Evolutionary conservation across 2,888 invertebrate genomes (phyloP).

Genomic region (Ommatoiulus sabulosus): DNA sequence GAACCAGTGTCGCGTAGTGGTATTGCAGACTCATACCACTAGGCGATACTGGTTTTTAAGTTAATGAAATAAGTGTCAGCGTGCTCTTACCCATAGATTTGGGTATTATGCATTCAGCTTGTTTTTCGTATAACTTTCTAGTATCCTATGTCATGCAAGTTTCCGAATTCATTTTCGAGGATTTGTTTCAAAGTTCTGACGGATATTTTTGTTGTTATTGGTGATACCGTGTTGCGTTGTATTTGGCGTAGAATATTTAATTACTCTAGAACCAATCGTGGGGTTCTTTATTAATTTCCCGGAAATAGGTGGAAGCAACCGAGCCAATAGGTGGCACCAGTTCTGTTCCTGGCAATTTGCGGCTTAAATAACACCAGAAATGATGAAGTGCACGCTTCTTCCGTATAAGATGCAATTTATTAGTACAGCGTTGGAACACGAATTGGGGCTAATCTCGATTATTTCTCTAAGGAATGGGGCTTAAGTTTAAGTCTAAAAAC

Average conservation of each 20-base stretch:
- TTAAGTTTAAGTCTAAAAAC: slow-evolving; percentile 15
- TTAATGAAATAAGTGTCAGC: no score
- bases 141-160: no score
- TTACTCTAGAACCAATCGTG: not conserved
- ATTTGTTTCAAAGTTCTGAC: no score
- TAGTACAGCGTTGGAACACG: not conserved
- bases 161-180: no score
- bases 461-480: slow-evolving; percentile 18
- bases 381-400: no score
- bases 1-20: no score
- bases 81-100: no score
- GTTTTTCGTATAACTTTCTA: no score
- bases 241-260: not conserved
- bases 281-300: not conserved
- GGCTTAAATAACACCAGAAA: no score
- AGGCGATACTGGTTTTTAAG: no score
- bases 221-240: not conserved
- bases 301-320: not conserved
- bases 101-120: no score
- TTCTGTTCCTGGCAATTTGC: not conserved
- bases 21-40: no score
- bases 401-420: not conserved
- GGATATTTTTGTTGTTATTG: not conserved
- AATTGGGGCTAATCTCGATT: slow-evolving; percentile 15
- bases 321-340: not conserved